Percentiles rank a stretch among this genome's conserved stretches.
phyloP scores from a whole-genome alignment of 2,888 invertebrate genomes.

The Rhagonycha lutea region DNA sequence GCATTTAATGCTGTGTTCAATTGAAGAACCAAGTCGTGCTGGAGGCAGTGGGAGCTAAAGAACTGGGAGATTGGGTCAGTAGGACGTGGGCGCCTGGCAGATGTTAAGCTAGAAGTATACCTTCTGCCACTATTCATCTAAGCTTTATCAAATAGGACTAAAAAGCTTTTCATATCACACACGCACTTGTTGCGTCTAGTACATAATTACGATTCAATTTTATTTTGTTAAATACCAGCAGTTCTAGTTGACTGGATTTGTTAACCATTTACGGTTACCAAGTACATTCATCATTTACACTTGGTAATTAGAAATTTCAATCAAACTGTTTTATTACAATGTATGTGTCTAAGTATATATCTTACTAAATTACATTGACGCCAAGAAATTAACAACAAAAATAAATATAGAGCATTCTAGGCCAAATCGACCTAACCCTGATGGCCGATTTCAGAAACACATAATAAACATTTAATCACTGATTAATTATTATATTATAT shows the following conservation, averaged over 20 bases:
- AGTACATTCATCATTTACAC: background rate
- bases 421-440: too few relatives aligned
- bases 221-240: background rate
- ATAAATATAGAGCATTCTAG: background rate
- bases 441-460: too few relatives aligned
- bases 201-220: background rate
- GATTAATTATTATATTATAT: too few relatives aligned
- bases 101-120: constrained; percentile 43
- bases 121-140: constrained; percentile 33
- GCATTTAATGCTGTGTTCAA: constrained; percentile 35
- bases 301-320: background rate
- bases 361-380: background rate
- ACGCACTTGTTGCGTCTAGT: background rate
- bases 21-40: constrained; percentile 36
- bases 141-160: background rate
- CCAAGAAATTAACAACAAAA: background rate
- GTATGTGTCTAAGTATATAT: background rate
- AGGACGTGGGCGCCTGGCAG: constrained; percentile 50
- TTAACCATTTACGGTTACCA: background rate
- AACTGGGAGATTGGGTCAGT: constrained; percentile 51
- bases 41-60: constrained; percentile 41
- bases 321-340: background rate
- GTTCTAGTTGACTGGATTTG: background rate
- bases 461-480: too few relatives aligned
- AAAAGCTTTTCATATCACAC: background rate